A percentile compares a stretch with the other conserved stretches of the same genome.
phyloP scores from a whole-genome alignment of 2,888 invertebrate genomes.

The Empis livida region DNA sequence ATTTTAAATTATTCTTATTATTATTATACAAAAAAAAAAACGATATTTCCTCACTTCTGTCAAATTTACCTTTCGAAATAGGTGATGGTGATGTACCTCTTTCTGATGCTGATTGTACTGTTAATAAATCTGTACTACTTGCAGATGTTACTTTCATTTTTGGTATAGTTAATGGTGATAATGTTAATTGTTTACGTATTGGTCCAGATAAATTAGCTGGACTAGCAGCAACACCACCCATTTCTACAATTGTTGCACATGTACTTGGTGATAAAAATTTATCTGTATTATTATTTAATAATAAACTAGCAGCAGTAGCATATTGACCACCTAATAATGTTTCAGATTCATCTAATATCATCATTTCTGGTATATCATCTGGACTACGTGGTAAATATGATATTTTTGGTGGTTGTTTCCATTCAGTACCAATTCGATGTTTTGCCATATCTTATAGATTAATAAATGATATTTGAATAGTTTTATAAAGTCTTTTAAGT shows the following conservation, averaged over 20 bases:
- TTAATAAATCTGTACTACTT: not conserved
- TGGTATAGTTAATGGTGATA: constrained; percentile 6
- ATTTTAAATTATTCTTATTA: too few species aligned
- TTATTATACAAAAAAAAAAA: too few species aligned
- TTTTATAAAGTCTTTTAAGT: not conserved
- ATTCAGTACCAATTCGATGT: constrained; percentile 13
- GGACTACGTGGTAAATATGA: constrained; percentile 9
- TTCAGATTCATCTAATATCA: constrained; percentile 13
- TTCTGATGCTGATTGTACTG: not conserved
- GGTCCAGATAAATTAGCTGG: constrained; percentile 12
- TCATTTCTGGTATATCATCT: constrained; percentile 10
- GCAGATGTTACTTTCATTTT: constrained; percentile 3
- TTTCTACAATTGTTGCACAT: constrained; percentile 30
- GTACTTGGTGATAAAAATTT: constrained; percentile 10
- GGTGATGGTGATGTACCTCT: constrained; percentile 4
- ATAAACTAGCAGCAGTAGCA: constrained; percentile 1
- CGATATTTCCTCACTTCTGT: not conserved
- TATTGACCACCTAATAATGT: constrained; percentile 10
- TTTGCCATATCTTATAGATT: constrained; percentile 9
- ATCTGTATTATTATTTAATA: constrained; percentile 6
- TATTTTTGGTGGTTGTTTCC: constrained; percentile 13
- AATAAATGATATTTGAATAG: not conserved
- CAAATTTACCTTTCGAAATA: constrained; percentile 6
- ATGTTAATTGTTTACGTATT: constrained; percentile 8
- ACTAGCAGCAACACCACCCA: constrained; percentile 30